Evolutionary conservation across 2,113 vertebrate species (phyloP).

Genomic region (Malurus elegans): DNA sequence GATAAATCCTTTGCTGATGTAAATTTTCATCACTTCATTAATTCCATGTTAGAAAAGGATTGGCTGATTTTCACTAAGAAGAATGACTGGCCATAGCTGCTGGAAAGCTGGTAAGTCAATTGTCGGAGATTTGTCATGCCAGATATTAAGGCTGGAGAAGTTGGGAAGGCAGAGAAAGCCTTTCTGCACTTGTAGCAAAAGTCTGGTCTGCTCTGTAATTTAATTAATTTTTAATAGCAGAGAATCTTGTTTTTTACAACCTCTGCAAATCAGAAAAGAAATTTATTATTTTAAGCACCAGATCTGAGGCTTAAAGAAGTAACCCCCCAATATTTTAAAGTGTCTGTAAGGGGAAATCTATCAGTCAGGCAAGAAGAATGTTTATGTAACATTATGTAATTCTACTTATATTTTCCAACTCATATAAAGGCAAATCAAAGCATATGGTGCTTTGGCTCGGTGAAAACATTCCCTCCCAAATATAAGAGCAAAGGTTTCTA

Average conservation of each 20-base stretch:
- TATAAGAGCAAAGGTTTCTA: not conserved
- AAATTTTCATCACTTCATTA: constrained; percentile 52
- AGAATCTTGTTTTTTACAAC: not conserved
- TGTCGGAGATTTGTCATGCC: constrained; percentile 19
- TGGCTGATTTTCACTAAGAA: not conserved
- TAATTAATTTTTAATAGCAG: not conserved
- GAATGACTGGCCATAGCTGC: not conserved
- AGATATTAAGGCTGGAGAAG: not conserved
- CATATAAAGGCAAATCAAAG: not conserved
- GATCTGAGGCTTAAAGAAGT: not conserved
- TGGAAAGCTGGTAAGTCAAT: not conserved
- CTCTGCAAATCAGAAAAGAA: not conserved
- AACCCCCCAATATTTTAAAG: not conserved
- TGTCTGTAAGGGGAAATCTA: not conserved
- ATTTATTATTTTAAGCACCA: not conserved
- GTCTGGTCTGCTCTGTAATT: not conserved
- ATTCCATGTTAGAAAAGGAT: constrained; percentile 15
- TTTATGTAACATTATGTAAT: not conserved
- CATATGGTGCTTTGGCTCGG: not conserved
- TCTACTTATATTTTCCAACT: not conserved
- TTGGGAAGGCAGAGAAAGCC: not conserved
- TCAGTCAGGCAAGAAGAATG: not conserved
- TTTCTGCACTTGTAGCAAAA: not conserved
- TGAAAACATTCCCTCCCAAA: not conserved
- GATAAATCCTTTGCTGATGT: constrained; percentile 30